Base-by-base conservation (phyloP, 2,113 vertebrate genomes). In the Bubo bubo region DNA sequence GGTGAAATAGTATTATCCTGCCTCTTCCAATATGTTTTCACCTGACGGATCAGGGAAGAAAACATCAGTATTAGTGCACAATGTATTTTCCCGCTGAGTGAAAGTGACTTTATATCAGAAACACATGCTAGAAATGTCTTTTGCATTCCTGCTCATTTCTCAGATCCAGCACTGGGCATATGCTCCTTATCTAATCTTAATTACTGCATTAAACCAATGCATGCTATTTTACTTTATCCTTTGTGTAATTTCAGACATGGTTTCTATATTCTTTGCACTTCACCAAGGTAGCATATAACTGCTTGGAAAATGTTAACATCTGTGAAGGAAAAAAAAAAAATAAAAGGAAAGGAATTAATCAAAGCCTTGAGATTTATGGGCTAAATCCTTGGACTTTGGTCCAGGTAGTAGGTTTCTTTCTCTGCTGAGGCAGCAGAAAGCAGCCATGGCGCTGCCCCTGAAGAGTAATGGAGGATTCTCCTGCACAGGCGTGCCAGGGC, bases 221-320 rank as follows among this genome's bases (percentile, higher is more conserved):
- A 92, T 84, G 84, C 56, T 79, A 20, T 47, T 96, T 47, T 32
- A 35, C 50, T 58, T 90, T 79, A 74, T 73, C 80, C 86, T 91
- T 55, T 49, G 39, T 64, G 55, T 91, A 83, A 94, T 72, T 95
- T 91, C 87, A 95, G 96, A 94, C 75, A 63, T 60, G 84, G 71
- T 90, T 96, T 94, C 94, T 94, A 53, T 97, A 97, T 97, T 96
- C 91, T 86, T 95, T 92, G 93, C 93, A 77, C 79, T 94, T 95
- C 96, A 95, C 94, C 84, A 94, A 93, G 79, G 91, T 90, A 96
- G 90, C 86, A 14, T 43, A 43, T 47, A 97, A 93, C 84, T 86
- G 56, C 81, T 95, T 64, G 95, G 95, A 94, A 97, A 97, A 96
- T 64, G 84, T 96, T 93, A 97, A 95, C 95, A 93, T 97, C 94